Conservation (phyloP, 1,140 invertebrate species). For the Marisa cornuarietis region DNA sequence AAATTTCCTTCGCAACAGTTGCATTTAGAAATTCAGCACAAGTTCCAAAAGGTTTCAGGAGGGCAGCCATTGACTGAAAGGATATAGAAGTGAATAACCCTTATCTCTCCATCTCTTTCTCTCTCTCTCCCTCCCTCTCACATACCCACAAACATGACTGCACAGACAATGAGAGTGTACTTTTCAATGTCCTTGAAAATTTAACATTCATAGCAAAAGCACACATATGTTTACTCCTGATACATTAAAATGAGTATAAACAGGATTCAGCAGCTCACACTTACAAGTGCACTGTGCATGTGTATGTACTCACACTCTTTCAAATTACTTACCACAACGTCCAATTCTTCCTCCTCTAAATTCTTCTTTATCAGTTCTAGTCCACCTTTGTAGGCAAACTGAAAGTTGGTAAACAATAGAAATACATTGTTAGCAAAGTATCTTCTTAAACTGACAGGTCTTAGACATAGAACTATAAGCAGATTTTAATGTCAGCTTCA, state of each 20-base stretch:
- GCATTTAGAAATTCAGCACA: conserved; percentile 67
- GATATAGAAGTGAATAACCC: neutral
- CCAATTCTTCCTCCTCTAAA: conserved; percentile 61
- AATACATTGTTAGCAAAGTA: too few relatives aligned
- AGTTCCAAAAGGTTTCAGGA: conserved; percentile 63
- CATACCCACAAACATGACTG: neutral
- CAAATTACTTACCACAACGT: conserved; percentile 60
- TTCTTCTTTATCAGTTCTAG: conserved; percentile 63
- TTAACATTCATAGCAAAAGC: too few relatives aligned
- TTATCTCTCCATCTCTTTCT: neutral
- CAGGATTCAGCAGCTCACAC: neutral
- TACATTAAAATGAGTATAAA: neutral
- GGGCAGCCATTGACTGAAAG: conserved; percentile 63
- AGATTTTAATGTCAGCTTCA: too few relatives aligned
- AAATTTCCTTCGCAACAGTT: conserved; percentile 54
- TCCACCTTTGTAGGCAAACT: conserved; percentile 69
- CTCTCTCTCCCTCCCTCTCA: neutral
- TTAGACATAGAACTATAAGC: too few relatives aligned
- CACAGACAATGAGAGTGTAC: neutral
- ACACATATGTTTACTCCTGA: neutral
- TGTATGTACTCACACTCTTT: neutral
- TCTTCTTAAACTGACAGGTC: too few relatives aligned
- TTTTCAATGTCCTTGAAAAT: too few relatives aligned
- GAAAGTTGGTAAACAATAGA: conserved; percentile 18
- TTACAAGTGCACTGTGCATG: neutral